phyloP scores from a whole-genome alignment of 2,888 invertebrate genomes.

The Stenotaenia linearis region DNA sequence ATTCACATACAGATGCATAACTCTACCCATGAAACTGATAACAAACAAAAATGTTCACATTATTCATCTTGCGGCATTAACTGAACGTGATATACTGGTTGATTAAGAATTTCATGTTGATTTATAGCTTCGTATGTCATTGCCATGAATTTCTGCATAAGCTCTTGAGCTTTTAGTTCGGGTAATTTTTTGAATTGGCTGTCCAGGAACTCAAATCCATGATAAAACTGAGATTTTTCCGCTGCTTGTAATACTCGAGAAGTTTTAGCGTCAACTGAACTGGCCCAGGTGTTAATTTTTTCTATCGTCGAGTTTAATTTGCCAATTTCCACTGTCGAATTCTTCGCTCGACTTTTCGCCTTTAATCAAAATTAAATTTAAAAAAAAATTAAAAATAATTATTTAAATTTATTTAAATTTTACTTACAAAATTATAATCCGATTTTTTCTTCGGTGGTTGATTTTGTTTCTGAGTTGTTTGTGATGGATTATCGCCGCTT shows the following conservation, averaged over 20 bases:
- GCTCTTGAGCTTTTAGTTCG: background rate
- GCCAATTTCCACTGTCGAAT: background rate
- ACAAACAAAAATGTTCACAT: background rate
- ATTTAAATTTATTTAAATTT: background rate
- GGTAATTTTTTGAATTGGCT: slow-evolving; percentile 1
- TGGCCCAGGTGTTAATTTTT: background rate
- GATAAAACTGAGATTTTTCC: background rate
- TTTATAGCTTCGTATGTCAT: background rate
- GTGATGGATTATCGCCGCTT: background rate
- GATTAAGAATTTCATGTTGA: slow-evolving; percentile 2
- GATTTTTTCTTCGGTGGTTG: background rate
- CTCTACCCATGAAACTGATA: background rate
- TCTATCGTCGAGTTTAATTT: background rate
- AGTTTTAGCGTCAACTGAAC: background rate
- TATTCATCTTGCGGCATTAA: slow-evolving; percentile 1
- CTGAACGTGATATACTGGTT: background rate
- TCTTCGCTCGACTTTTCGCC: background rate
- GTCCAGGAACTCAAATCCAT: background rate
- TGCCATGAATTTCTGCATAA: background rate
- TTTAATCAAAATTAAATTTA: background rate
- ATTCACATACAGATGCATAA: background rate
- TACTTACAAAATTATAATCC: background rate
- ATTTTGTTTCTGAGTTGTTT: background rate
- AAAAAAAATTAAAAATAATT: background rate
- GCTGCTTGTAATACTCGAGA: background rate